Evolutionary conservation across 2,888 invertebrate genomes (phyloP).

Genomic region (Acleris emargana): DNA sequence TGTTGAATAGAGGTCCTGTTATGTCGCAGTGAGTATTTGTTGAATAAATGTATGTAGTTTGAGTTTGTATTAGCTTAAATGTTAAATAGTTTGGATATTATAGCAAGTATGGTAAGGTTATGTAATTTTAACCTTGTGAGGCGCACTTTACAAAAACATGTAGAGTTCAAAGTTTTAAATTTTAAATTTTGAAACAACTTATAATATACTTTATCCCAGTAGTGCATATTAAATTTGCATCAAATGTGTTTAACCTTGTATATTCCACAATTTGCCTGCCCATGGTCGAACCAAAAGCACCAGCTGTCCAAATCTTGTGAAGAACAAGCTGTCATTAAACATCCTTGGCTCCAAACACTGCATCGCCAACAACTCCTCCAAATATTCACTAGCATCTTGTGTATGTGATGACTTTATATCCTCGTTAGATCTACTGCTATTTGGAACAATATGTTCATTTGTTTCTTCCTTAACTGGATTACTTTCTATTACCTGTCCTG

Average conservation of each 20-base stretch:
- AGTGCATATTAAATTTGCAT: too few relatives aligned
- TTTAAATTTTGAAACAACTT: too few relatives aligned
- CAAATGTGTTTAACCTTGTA: slow-evolving; percentile 56
- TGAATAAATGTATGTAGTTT: too few relatives aligned
- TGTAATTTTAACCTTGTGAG: too few relatives aligned
- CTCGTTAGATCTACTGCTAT: slow-evolving; percentile 7
- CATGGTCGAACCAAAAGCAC: slow-evolving; percentile 70
- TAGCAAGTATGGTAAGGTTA: too few relatives aligned
- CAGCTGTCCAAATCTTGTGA: slow-evolving; percentile 60
- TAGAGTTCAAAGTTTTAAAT: too few relatives aligned
- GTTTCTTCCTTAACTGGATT: neutral
- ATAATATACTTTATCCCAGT: too few relatives aligned
- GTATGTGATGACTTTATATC: slow-evolving; percentile 38
- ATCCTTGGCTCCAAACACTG: slow-evolving; percentile 54
- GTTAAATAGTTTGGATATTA: too few relatives aligned
- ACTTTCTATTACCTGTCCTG: slow-evolving; percentile 45
- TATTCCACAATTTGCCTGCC: slow-evolving; percentile 63
- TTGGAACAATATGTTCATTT: neutral
- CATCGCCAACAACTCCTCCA: slow-evolving; percentile 56
- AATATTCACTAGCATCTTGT: slow-evolving; percentile 49
- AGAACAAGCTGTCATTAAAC: slow-evolving; percentile 66
- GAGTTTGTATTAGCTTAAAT: too few relatives aligned
- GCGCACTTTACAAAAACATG: too few relatives aligned
- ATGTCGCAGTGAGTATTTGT: too few relatives aligned
- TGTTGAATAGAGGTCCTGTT: too few relatives aligned